Evolutionary conservation across 2,888 invertebrate species (phyloP), one percentile per base, ranked within the genome.

Genomic region (Acleris laterana): DNA sequence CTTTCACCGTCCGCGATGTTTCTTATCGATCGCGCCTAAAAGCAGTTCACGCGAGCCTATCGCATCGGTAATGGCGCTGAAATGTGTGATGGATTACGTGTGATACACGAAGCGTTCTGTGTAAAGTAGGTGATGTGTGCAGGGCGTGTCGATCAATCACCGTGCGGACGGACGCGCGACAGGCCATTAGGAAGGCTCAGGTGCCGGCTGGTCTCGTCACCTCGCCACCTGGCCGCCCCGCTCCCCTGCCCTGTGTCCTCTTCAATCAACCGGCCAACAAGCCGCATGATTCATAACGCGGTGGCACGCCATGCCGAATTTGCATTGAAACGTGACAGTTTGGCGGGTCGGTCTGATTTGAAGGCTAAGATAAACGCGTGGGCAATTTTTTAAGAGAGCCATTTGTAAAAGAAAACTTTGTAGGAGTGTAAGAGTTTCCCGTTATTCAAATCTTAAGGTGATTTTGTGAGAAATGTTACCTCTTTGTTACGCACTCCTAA

Each of bases 121-220:
- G 66, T 63, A 66, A 55, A 62, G 53, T 46, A 42, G 82, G 82
- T 82, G 82, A 84, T 84, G 88, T 84, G 83, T 84, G 81, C 86
- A 79, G 76, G 83, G 84, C 81, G 84, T 83, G 88, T 87, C 90
- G 88, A 92, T 92, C 91, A 90, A 91, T 91, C 91, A 91, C 87
- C 69, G 81, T 78, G 81, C 81, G 87, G 87, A 88, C 87, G 89
- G 88, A 88, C 88, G 85, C 79, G 79, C 83, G 90, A 90, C 90
- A 91, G 87, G 84, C 90, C 91, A 91, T 92, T 91, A 91, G 90
- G 82, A 62, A 57, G 77, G 80, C 84, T 80, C 89, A 87, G 89
- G 87, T 89, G 87, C 79, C 79, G 77, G 79, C 72, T 77, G 77
- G 71, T 72, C 70, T 68, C 63, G 69, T 65, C 73, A 70, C 57